A percentile compares a stretch with the other conserved stretches of the same genome.
phyloP scores from a whole-genome alignment of 2,797 vertebrate genomes.

The Scleropages formosus region DNA sequence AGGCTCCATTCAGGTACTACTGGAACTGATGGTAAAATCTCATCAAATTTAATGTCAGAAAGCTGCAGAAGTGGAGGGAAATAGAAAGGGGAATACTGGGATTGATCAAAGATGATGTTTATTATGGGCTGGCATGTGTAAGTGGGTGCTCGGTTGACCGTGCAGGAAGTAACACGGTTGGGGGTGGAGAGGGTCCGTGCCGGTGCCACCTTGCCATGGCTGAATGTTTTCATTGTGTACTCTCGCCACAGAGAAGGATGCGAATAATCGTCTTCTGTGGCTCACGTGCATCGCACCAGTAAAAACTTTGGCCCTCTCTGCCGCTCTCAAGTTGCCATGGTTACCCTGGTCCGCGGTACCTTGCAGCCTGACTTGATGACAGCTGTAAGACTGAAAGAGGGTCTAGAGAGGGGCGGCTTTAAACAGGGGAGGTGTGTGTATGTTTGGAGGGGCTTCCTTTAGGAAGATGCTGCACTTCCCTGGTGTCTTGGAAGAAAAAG shows the following conservation, averaged over 20 bases:
- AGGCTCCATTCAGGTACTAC: no score
- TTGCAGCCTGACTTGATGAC: conserved; percentile 73
- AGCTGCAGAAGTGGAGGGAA: no score
- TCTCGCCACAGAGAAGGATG: no score
- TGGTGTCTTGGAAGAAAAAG: conserved; percentile 30
- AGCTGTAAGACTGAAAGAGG: conserved; percentile 57
- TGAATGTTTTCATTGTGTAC: conserved; percentile 51
- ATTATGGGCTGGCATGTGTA: not conserved
- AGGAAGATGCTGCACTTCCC: conserved; percentile 38
- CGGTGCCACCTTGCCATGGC: not conserved
- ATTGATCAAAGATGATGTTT: not conserved
- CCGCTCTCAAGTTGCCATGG: conserved; percentile 69
- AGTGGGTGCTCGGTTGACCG: not conserved
- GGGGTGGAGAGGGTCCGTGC: not conserved
- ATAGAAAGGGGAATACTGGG: no score
- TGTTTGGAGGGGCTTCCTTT: conserved; percentile 35
- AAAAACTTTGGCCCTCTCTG: conserved; percentile 71
- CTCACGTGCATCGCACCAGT: conserved; percentile 24
- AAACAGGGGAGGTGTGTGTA: conserved; percentile 33
- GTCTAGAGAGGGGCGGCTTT: conserved; percentile 20
- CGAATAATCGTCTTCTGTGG: conserved; percentile 51
- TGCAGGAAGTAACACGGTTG: not conserved
- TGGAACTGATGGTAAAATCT: no score
- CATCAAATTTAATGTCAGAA: no score
- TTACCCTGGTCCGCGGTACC: conserved; percentile 74